Percentiles rank a stretch among this genome's conserved stretches.
Evolutionary conservation across 2,113 vertebrate species (phyloP).

Genomic region (Phalacrocorax carbo): DNA sequence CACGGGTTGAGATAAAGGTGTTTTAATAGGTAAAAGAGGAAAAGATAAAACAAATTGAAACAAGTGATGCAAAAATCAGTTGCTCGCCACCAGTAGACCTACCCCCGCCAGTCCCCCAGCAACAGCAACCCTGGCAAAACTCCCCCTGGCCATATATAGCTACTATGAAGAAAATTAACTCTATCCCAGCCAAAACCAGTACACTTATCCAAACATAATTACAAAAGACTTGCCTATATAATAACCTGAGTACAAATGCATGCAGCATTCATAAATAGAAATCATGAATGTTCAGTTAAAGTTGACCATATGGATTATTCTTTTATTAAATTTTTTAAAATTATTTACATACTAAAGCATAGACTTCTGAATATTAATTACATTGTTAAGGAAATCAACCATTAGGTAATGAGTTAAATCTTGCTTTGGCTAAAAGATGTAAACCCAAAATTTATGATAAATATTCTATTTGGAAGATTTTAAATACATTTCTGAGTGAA

Average conservation of each 20-base stretch:
- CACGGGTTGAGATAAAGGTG: not conserved
- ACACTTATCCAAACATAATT: not conserved
- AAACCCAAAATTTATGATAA: not conserved
- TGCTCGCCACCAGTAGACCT: not conserved
- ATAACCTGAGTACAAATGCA: not conserved
- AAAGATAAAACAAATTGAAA: not conserved
- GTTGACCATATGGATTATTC: not conserved
- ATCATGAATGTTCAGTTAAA: not conserved
- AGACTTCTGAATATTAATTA: not conserved
- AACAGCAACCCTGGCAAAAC: not conserved
- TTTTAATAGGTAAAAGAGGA: not conserved
- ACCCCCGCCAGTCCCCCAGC: rapidly evolving
- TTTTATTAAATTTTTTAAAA: not conserved
- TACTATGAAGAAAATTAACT: not conserved
- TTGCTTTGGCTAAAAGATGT: not conserved
- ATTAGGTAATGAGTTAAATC: not conserved
- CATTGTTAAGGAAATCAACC: not conserved
- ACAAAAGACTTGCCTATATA: not conserved
- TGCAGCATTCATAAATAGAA: not conserved
- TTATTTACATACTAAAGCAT: not conserved
- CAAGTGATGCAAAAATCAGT: not conserved
- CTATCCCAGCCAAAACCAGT: not conserved
- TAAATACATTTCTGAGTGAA: not conserved
- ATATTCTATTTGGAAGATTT: not conserved
- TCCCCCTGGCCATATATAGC: rapidly evolving